A percentile compares a stretch with the other conserved stretches of the same genome.
These are phyloP conservation scores for Drosophila paramelanica DNA, from an alignment of 2,888 invertebrate genomes.

Conservation along the genomic window DNA sequence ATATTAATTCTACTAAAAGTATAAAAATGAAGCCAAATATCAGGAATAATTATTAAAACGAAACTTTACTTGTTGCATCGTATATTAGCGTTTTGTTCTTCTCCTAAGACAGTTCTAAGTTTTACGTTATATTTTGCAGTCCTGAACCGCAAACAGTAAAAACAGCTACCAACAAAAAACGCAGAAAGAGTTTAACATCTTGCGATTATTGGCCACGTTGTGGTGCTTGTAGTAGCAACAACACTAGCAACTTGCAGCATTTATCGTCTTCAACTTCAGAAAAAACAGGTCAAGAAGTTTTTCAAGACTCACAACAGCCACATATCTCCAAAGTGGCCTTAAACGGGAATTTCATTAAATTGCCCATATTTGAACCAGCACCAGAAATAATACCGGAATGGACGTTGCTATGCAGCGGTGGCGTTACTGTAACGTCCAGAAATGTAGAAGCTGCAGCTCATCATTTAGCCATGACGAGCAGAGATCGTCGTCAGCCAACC, in stretches of 20 bases:
- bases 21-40: slow-evolving; percentile 2
- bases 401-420: slow-evolving; percentile 77
- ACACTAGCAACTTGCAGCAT: slow-evolving; percentile 27
- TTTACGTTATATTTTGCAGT: slow-evolving; percentile 36
- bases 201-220: slow-evolving; percentile 88
- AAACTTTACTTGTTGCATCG: not conserved
- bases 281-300: slow-evolving; percentile 14
- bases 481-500: slow-evolving; percentile 43
- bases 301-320: slow-evolving; percentile 22
- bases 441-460: not conserved
- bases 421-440: slow-evolving; percentile 23
- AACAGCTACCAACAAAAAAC: slow-evolving; percentile 45
- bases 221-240: slow-evolving; percentile 65
- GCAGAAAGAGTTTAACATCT: slow-evolving; percentile 72
- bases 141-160: not conserved
- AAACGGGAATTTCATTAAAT: slow-evolving; percentile 58
- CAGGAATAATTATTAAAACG: not conserved
- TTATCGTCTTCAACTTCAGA: slow-evolving; percentile 13
- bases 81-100: not conserved
- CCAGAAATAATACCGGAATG: slow-evolving; percentile 56
- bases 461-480: not conserved
- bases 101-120: slow-evolving; percentile 15
- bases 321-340: slow-evolving; percentile 70
- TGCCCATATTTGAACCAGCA: slow-evolving; percentile 32
- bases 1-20: not conserved